Base-by-base conservation (phyloP, 2,113 vertebrate species). In the Gopherus evgoodei region DNA sequence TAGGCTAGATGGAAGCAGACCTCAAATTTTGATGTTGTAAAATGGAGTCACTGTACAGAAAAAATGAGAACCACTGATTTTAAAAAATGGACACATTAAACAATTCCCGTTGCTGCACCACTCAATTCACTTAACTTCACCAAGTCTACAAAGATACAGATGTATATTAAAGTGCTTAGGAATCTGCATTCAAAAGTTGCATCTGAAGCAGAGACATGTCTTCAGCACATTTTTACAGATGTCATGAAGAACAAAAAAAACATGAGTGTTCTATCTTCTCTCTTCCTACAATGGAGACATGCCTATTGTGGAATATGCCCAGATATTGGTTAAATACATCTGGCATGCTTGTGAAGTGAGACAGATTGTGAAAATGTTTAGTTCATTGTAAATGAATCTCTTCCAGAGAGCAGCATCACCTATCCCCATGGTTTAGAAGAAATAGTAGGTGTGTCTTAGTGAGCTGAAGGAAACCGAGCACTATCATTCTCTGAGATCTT, bases 381-480 rank as follows among this genome's bases (percentile, higher is more conserved):
- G 56, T 25, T 84, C 11, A 86, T 56, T 25, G 57, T 52, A 78
- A 69, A 72, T 42, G 0, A 59, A 17, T 0, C 0, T 88, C 16
- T 90, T 84, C 4, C 24, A 81, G 4, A 2, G 24, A 84, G 54
- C 1, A 1, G 11, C 21, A 76, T 35, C 5, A 83, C 11, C 19
- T 80, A 31, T 35, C 3, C 49, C 83, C 38, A 53, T 8, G 3
- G 80, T 72, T 72, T 14, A 49, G 2, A 5, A 49, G 17, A 69
- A 86, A 83, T 7, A 19, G 21, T 52, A 57, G 80, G 52, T 56
- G 54, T 7, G 56, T 29, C 50, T 82, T 1, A 49, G 1, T 50
- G 56, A 65, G 4, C 42, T 89, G 1, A 89, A 50, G 12, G 11
- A 92, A 72, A 72, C 2, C 76, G 69, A 93, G 31, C 16, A 42